Conservation (phyloP, 2,797 vertebrate genomes). For the Neosilurus mollespiculum region DNA sequence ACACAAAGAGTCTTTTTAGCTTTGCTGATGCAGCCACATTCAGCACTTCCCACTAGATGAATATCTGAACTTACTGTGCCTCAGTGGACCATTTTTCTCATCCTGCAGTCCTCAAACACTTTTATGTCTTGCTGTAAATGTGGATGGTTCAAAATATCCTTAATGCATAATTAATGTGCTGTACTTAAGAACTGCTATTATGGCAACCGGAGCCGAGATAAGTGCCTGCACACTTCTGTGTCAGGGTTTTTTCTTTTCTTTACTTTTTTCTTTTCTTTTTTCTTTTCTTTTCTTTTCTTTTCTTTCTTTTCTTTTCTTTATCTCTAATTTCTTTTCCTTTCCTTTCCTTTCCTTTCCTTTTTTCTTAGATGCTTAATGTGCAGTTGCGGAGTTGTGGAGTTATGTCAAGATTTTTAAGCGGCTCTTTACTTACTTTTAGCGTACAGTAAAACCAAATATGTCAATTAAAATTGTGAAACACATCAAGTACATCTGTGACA, state of each 20-base stretch:
- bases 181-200: conserved; percentile 56
- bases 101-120: not conserved
- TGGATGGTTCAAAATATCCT: conserved; percentile 38
- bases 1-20: conserved; percentile 32
- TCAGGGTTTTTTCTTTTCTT: conserved; percentile 15
- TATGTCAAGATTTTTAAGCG: not conserved
- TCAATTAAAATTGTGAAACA: not conserved
- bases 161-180: conserved; percentile 74
- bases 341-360: not conserved
- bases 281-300: too few species aligned
- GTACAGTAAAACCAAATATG: not conserved
- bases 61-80: conserved; percentile 5
- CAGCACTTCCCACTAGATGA: conserved; percentile 35
- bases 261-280: too few species aligned
- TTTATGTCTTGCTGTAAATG: conserved; percentile 23
- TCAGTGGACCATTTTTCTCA: conserved; percentile 9
- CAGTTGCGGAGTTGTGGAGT: conserved; percentile 15
- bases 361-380: conserved; percentile 28
- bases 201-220: not conserved
- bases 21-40: conserved; percentile 38
- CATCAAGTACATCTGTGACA: not conserved
- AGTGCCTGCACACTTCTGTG: not conserved
- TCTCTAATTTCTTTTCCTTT: too few species aligned
- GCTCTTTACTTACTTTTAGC: not conserved
- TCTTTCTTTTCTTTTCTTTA: too few species aligned